These are phyloP conservation scores for Nycticebus coucang DNA, from an alignment of 2,113 vertebrate species.

Conservation along the genomic window DNA sequence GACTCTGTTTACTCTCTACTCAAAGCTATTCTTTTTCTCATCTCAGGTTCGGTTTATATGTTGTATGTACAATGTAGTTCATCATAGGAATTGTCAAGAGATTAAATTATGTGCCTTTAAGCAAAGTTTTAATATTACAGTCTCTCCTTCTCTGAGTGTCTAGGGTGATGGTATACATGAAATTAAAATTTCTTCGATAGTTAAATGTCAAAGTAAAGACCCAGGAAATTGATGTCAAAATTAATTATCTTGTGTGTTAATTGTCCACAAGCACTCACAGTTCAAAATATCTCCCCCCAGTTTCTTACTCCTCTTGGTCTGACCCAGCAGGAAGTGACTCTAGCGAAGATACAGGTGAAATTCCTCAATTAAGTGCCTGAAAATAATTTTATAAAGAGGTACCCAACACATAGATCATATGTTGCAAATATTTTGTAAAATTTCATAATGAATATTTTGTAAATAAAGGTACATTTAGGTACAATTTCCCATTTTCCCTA, in stretches of 20 bases:
- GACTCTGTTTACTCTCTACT: not conserved
- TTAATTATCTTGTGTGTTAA: not conserved
- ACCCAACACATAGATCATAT: too few relatives aligned
- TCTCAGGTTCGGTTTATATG: not conserved
- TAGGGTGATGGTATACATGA: not conserved
- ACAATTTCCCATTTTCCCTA: too few relatives aligned
- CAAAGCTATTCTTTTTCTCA: not conserved
- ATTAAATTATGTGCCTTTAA: not conserved
- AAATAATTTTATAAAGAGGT: not conserved
- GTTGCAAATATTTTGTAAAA: too few relatives aligned
- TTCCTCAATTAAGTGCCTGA: not conserved
- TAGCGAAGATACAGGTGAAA: not conserved
- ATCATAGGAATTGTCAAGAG: not conserved
- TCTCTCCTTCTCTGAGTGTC: not conserved
- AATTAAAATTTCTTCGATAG: not conserved
- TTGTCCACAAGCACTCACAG: not conserved
- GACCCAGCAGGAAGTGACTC: not conserved
- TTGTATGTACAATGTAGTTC: not conserved
- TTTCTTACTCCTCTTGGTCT: not conserved
- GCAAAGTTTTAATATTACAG: not conserved
- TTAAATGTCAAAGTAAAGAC: not conserved
- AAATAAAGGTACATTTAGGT: too few relatives aligned
- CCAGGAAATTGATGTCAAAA: not conserved
- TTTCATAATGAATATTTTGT: too few relatives aligned
- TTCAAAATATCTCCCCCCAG: not conserved